Evolutionary conservation across 2,888 invertebrate genomes (phyloP), one percentile per base, ranked within the genome.

Genomic region (Monoplex corrugatus): DNA sequence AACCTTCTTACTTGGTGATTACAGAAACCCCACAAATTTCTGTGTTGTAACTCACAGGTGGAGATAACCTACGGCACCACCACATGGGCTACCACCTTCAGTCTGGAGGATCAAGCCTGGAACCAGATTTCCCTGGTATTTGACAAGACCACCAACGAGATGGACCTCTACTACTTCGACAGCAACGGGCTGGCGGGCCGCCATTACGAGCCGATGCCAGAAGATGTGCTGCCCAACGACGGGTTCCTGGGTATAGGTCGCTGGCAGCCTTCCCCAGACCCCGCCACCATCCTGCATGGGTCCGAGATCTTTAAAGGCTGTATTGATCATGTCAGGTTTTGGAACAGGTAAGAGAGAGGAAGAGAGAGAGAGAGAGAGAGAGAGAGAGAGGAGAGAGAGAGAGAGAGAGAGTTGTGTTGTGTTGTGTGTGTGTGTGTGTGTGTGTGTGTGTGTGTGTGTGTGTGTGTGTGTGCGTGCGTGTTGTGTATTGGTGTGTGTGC

Each of bases 121-220:
- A 82, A 82, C 82, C 82, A 82, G 45, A 44, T 82, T 32, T 82
- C 82, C 45, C 32, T 82, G 45, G 82, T 82, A 13, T 82, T 82
- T 19, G 82, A 82, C 32, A 82, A 82, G 45, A n/a, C n/a, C 82
- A 45, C 82, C 82, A 13, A 28, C 44, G 82, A 82, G 8, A 38
- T 82, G 2, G 45, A 82, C 82, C 82, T 82, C 82, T 82, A 82
- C 82, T 82, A 82, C 82, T 82, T 82, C 82, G 82, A 82, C 82
- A 82, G 82, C 82, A 45, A 13, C 13, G 82, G 82, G n/a, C 44
- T 82, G 82, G 82, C 82, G 1, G 82, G 82, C 13, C 6, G 82
- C 1, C 28, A 19, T 38, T 45, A 45, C n/a, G 10, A 32, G n/a
- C 44, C 44, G 45, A 28, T 82, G 44, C 2, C 45, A 0, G 82